Evolutionary conservation across 2,888 invertebrate species (phyloP), one percentile per base, ranked within the genome.

Genomic region (Oligia latruncula): DNA sequence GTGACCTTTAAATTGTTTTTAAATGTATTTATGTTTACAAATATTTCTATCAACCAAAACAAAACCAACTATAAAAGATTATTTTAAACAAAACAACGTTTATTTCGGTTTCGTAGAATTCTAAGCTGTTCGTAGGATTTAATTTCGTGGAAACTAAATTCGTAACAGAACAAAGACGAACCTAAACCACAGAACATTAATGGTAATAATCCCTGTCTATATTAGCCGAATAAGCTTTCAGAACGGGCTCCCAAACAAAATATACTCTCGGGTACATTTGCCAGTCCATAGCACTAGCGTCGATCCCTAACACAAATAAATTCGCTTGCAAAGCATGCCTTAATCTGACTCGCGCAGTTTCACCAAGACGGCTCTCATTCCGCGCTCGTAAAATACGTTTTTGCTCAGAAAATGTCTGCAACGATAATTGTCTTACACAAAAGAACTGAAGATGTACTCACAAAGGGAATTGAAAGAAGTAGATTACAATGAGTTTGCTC

Each of bases 341-440:
- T 87, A 88, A 88, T 88, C 78, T 84, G 74, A 81, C 70, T 43
- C 58, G 70, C 68, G 49, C 74, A 83, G 77, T 89, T 87, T 66
- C 82, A 78, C 82, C 74, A 81, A 91, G 91, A 91, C 80, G 74
- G 85, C 77, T 85, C 90, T 91, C 92, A 90, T 92, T 91, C 88
- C 88, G 60, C 40, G 66, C 74, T 89, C 88, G 92, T 93, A 93
- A 93, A 95, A 95, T 94, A 94, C 93, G 93, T 94, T 95, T 93
- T 95, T 92, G 92, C 92, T 90, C 91, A 88, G 90, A 90, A 91
- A 92, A 92, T 91, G 93, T 93, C 93, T 92, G 91, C 92, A 92
- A 93, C 92, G 93, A 95, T 95, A 95, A 96, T 96, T 95, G 95
- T 94, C 94, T 95, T 94, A 93, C 94, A 95, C 94, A 95, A 95